These are phyloP conservation scores for Ifrita kowaldi DNA, from an alignment of 2,113 vertebrate species.

Conservation along the genomic window DNA sequence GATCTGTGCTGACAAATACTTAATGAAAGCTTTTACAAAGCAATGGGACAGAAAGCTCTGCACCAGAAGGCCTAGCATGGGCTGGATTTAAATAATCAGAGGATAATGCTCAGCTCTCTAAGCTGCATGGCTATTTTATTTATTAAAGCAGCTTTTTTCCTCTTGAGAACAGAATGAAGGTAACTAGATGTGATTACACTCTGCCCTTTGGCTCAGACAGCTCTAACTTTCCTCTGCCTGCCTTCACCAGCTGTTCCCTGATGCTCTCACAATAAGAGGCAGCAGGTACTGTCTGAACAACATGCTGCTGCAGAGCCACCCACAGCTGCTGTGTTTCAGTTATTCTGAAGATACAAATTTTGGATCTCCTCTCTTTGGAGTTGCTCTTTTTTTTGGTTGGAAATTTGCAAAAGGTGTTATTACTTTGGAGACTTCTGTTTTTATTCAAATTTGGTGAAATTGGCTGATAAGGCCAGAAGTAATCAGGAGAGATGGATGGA, in stretches of 20 bases:
- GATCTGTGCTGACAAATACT: background rate
- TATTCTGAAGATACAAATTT: background rate
- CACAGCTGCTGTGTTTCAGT: background rate
- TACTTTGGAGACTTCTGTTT: background rate
- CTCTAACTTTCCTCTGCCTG: background rate
- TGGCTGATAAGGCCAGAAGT: background rate
- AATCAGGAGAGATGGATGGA: background rate
- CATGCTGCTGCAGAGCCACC: background rate
- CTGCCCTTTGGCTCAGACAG: background rate
- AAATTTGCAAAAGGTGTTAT: background rate
- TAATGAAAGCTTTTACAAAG: background rate
- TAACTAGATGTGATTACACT: background rate
- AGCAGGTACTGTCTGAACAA: background rate
- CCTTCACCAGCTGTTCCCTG: background rate
- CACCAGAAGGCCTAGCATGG: background rate
- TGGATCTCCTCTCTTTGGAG: background rate
- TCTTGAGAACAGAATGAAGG: background rate
- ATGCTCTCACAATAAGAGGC: background rate
- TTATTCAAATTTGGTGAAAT: background rate
- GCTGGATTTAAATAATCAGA: constrained; percentile 2
- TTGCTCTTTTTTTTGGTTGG: background rate
- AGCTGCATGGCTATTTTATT: background rate
- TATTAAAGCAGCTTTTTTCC: constrained; percentile 1
- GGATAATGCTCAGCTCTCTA: background rate
- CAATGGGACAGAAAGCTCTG: background rate